Evolutionary conservation across 1,140 invertebrate species (phyloP), one percentile per base, ranked within the genome.

Genomic region (Heliothis subflexa): DNA sequence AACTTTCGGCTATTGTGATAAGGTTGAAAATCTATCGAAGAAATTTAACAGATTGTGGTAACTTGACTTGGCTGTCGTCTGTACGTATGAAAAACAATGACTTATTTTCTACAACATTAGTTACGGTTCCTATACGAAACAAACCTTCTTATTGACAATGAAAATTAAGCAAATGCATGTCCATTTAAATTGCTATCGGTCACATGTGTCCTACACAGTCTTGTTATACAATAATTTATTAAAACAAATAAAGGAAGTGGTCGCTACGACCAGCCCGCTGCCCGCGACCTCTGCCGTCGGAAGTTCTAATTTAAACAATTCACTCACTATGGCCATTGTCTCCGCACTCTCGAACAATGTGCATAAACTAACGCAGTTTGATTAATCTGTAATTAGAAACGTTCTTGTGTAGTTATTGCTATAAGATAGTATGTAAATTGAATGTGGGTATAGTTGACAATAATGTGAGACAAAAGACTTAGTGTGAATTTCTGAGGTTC

Each of bases 301-400:
- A 90, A 86, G 88, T 89, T 81, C 84, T 71, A 90, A 90, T 90
- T 90, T 88, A 89, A 88, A 88, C 87, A 90, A 88, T 88, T 86
- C 81, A 57, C 76, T 73, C 80, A 75, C 49, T 79, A 81, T 80
- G 79, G 66, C 79, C 82, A 85, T 87, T 87, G 88, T 86, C 78
- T 84, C 82, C 78, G 75, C 33, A 61, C 33, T 33, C 28, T 49
- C 47, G 74, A 68, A 68, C 74, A 55, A 68, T 75, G 49, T 68
- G 47, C 49, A 55, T 33, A 33, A 50, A 52, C 3, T 54, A 40
- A 52, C 18, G 18, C 66, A 70, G 45, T 70, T 62, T 70, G 47
- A 70, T 70, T 70, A 50, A 4, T 10, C 10, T 2, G 16, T 66
- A 16, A 66, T 66, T 12, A 12, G 40, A 3, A 47, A 25, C 40